Evolutionary conservation across 1,140 invertebrate genomes (phyloP), one percentile per base, ranked within the genome.

Genomic region (Conus betulinus): DNA sequence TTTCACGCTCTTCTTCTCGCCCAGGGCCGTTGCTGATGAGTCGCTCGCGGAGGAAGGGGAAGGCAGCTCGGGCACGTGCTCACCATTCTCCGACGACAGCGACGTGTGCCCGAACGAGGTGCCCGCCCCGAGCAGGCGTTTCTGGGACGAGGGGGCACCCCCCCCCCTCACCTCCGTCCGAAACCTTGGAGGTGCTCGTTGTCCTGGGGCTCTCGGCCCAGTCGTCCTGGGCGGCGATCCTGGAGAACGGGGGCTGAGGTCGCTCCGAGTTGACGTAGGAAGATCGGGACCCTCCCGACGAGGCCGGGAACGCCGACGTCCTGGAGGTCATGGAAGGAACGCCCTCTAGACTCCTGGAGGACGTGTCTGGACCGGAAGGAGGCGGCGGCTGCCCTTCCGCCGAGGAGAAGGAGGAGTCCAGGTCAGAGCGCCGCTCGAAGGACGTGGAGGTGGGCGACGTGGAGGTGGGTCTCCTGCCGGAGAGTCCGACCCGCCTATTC

Each of bases 401-500:
- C 20, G 63, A 23, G 15, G 84, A 67, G 39, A 71, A 53, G 10
- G 84, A 67, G 0, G 84, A 51, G 13, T 51, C 84, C 23, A 27
- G 51, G 10, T 85, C 60, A 27, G 84, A 85, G 23, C 60, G 25
- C 52, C 23, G 60, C 25, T 63, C n/a, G 11, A 20, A 10, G 23
- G 11, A 23, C 13, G 25, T 52, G 25, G 10, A 17, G 51, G 13
- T 25, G 27, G 52, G 15, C 6, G 57, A 7, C 5, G 55, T 27
- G 27, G 57, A 63, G 63, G 17, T n/a, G 57, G n/a, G 52, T 11
- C 67, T 5, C 23, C 63, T 71, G 39, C 8, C n/a, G 20, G 23
- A 25, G n/a, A 25, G n/a, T 84, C 57, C 17, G 83, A 84, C 39
- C 63, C 57, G 20, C 84, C 84, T 13, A 85, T 25, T 25, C 84